Conservation (phyloP, 2,888 invertebrate genomes). For the Phorcus lineatus region DNA sequence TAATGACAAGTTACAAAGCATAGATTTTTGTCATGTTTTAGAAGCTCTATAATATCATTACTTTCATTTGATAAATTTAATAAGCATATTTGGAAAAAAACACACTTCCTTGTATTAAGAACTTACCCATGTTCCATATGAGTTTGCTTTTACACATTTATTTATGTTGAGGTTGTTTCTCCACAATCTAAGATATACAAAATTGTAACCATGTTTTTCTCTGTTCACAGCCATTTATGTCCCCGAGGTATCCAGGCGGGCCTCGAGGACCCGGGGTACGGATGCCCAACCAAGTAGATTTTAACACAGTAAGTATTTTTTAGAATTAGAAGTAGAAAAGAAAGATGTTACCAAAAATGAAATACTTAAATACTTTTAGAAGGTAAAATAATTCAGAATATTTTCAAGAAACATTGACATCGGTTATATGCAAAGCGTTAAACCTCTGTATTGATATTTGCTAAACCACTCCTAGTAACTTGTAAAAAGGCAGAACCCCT, state of each 20-base stretch:
- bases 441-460: too few species aligned
- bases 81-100: too few species aligned
- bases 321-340: too few species aligned
- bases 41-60: too few species aligned
- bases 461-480: too few species aligned
- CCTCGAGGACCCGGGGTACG: constrained; percentile 87
- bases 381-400: too few species aligned
- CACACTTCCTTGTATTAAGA: too few species aligned
- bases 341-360: too few species aligned
- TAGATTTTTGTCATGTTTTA: background rate
- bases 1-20: background rate
- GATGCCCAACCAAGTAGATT: constrained; percentile 92
- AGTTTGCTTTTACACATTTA: background rate
- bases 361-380: background rate
- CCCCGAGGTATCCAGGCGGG: constrained; percentile 95
- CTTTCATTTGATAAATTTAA: too few species aligned
- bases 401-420: too few species aligned
- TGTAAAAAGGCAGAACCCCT: too few species aligned
- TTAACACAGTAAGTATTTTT: constrained; percentile 85
- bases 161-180: background rate
- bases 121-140: background rate
- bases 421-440: too few species aligned
- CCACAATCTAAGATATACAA: background rate
- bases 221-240: constrained; percentile 90
- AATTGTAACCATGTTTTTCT: constrained; percentile 33